These are phyloP conservation scores for Drosophila atripex DNA, from an alignment of 2,888 invertebrate species.

Conservation along the genomic window DNA sequence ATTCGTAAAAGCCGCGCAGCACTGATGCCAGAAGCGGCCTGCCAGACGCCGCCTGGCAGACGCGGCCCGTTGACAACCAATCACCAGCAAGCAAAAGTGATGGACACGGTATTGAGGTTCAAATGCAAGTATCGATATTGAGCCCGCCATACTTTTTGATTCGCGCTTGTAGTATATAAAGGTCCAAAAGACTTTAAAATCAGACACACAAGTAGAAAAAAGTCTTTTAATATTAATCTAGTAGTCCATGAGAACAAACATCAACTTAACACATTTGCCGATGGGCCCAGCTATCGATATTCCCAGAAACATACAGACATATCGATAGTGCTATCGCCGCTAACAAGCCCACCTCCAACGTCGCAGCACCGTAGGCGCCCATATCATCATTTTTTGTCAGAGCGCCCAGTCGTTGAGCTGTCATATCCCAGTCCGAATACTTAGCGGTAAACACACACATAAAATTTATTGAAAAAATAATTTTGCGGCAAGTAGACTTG, in stretches of 20 bases:
- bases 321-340: background rate
- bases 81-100: constrained; percentile 18
- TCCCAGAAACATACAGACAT: background rate
- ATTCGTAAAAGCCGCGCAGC: constrained; percentile 2
- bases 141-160: background rate
- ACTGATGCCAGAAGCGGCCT: constrained; percentile 63
- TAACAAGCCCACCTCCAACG: background rate
- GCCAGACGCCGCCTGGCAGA: constrained; percentile 70
- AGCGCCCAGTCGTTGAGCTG: constrained; percentile 19
- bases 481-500: constrained; percentile 69
- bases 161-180: background rate
- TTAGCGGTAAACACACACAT: constrained; percentile 1
- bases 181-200: background rate
- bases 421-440: background rate
- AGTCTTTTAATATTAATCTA: background rate
- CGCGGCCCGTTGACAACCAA: constrained; percentile 55
- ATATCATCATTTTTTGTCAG: constrained; percentile 52
- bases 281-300: background rate
- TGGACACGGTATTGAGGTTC: background rate
- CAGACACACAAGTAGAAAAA: background rate
- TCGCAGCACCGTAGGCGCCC: background rate
- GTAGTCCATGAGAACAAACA: too few relatives aligned
- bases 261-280: background rate
- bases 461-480: background rate
- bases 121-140: constrained; percentile 13